phyloP scores from a whole-genome alignment of 2,888 invertebrate species.

The Aphodius sticticus region DNA sequence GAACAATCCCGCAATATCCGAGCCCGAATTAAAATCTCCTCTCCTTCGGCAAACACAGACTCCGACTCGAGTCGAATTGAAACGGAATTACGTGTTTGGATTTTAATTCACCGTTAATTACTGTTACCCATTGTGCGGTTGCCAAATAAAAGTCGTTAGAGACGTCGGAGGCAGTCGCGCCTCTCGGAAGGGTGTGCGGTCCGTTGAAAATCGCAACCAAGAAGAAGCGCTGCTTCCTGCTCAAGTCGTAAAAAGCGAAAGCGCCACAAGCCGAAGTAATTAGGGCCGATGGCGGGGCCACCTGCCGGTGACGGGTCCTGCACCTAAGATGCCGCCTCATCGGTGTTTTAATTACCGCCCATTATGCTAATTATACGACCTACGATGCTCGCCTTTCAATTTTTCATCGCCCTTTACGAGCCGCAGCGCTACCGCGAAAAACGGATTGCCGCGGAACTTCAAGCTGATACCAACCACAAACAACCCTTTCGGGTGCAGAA shows the following conservation, averaged over 20 bases:
- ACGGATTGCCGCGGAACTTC: not conserved
- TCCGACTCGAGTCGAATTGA: conserved; percentile 40
- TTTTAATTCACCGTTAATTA: conserved; percentile 47
- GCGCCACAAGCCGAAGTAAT: conserved; percentile 41
- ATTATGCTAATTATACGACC: conserved; percentile 51
- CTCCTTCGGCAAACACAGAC: conserved; percentile 35
- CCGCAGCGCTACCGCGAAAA: not conserved
- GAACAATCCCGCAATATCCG: conserved; percentile 25
- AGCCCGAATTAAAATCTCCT: conserved; percentile 29
- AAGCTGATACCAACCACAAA: not conserved
- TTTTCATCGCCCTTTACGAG: conserved; percentile 38
- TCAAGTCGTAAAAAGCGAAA: conserved; percentile 29
- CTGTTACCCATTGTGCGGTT: conserved; percentile 40
- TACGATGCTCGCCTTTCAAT: conserved; percentile 43
- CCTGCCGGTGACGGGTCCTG: conserved; percentile 46
- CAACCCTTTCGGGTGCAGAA: not conserved
- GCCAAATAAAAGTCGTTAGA: conserved; percentile 45
- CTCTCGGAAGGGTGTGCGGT: conserved; percentile 7
- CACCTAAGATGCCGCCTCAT: conserved; percentile 46
- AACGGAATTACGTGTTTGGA: conserved; percentile 44
- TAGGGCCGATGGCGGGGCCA: conserved; percentile 42
- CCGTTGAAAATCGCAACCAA: not conserved
- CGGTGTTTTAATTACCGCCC: conserved; percentile 49
- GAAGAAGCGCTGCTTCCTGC: not conserved
- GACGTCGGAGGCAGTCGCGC: conserved; percentile 30